phyloP scores from a whole-genome alignment of 2,888 invertebrate genomes.

The Andrena bicolor region DNA sequence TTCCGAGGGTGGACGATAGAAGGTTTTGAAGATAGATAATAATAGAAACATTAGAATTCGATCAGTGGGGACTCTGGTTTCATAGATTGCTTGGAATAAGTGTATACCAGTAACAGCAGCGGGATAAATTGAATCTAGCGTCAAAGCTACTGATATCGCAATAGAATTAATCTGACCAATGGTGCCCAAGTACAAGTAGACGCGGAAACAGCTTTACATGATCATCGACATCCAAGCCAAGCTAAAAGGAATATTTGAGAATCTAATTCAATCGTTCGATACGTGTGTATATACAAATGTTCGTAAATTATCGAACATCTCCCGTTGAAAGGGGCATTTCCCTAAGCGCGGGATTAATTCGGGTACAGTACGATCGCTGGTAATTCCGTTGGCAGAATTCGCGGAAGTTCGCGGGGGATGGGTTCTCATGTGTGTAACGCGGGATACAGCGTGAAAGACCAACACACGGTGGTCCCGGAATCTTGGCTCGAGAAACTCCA shows the following conservation, averaged over 20 bases:
- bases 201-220: no score
- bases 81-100: no score
- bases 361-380: not conserved
- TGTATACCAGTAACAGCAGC: no score
- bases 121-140: no score
- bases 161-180: no score
- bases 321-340: not conserved
- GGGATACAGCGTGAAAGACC: conserved; percentile 38
- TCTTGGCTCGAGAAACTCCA: conserved; percentile 63
- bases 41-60: no score
- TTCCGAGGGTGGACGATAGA: not conserved
- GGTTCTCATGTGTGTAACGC: conserved; percentile 20
- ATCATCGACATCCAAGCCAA: not conserved
- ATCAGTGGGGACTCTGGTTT: no score
- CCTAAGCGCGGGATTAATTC: conserved; percentile 27
- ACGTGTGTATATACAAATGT: not conserved
- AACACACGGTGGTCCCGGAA: conserved; percentile 51
- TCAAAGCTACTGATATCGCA: no score
- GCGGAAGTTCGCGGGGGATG: conserved; percentile 20
- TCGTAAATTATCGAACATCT: not conserved
- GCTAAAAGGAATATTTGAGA: not conserved
- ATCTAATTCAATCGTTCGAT: not conserved
- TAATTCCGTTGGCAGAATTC: conserved; percentile 27
- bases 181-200: no score
- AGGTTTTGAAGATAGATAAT: not conserved